Evolutionary conservation across 2,113 vertebrate species (phyloP).

Genomic region (Podiceps cristatus): DNA sequence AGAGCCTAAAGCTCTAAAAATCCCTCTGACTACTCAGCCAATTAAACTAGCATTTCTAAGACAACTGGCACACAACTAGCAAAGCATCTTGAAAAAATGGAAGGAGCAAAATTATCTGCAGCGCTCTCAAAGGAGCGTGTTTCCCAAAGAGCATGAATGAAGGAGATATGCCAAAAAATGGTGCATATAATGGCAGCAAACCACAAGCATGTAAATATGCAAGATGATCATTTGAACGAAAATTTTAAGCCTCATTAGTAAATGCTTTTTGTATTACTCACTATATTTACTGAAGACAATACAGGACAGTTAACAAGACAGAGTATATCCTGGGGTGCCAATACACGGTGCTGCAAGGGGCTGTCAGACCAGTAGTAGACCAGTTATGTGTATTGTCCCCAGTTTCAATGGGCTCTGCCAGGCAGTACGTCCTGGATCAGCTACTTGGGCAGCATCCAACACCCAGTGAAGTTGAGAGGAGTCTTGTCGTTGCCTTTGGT

Average conservation of each 20-base stretch:
- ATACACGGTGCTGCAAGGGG: background rate
- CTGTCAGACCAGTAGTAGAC: background rate
- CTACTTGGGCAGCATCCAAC: background rate
- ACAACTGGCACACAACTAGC: background rate
- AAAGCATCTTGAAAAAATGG: background rate
- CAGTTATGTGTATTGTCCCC: background rate
- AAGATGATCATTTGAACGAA: background rate
- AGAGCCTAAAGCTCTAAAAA: background rate
- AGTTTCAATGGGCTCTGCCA: background rate
- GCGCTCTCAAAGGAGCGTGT: background rate
- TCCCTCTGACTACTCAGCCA: background rate
- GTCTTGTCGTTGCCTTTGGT: background rate
- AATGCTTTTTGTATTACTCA: constrained; percentile 30
- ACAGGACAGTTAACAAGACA: background rate
- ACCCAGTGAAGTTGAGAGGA: background rate
- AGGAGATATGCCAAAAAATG: background rate
- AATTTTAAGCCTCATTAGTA: constrained; percentile 35
- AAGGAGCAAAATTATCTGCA: background rate
- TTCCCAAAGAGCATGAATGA: constrained; percentile 10
- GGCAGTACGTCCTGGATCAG: background rate
- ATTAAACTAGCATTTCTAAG: background rate
- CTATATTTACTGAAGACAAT: constrained; percentile 31
- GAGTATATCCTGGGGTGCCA: background rate
- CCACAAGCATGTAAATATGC: constrained; percentile 17
- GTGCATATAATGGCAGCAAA: constrained; percentile 25